Evolutionary conservation across 2,888 invertebrate genomes (phyloP).

Genomic region (Tricholauxania praeusta): DNA sequence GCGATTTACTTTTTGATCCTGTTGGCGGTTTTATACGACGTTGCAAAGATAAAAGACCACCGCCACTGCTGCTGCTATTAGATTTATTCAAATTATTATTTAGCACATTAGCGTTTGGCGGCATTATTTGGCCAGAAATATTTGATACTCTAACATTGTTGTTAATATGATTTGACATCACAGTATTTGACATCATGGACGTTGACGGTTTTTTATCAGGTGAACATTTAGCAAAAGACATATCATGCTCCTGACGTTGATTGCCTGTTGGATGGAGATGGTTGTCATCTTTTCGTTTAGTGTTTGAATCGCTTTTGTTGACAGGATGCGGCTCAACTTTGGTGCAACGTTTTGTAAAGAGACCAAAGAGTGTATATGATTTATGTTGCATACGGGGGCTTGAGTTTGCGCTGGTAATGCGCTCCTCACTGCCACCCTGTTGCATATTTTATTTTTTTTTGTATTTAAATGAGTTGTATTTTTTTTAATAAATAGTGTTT

Average conservation of each 20-base stretch:
- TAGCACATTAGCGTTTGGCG: slow-evolving; percentile 41
- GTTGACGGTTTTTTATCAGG: slow-evolving; percentile 47
- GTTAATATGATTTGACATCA: slow-evolving; percentile 39
- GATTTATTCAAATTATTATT: slow-evolving; percentile 53
- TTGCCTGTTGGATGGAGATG: slow-evolving; percentile 35
- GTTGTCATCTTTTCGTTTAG: slow-evolving; percentile 35
- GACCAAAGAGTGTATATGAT: slow-evolving; percentile 57
- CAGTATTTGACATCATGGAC: too few species aligned
- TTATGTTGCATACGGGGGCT: slow-evolving; percentile 58
- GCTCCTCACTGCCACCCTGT: slow-evolving; percentile 58
- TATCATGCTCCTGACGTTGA: slow-evolving; percentile 52
- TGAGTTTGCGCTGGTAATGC: slow-evolving; percentile 56
- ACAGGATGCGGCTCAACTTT: slow-evolving; percentile 67
- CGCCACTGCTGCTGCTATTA: slow-evolving; percentile 47
- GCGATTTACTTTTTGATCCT: slow-evolving; percentile 52
- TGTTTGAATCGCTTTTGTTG: slow-evolving; percentile 34
- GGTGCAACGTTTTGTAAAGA: slow-evolving; percentile 65
- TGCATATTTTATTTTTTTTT: slow-evolving; percentile 38
- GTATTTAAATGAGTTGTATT: background rate
- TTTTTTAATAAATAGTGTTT: slow-evolving; percentile 8
- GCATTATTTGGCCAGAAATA: slow-evolving; percentile 53
- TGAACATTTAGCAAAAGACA: slow-evolving; percentile 64
- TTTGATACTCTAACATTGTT: slow-evolving; percentile 24
- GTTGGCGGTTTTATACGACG: slow-evolving; percentile 57
- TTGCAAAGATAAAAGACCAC: slow-evolving; percentile 58